A percentile compares a stretch with the other conserved stretches of the same genome.
phyloP scores from a whole-genome alignment of 2,113 vertebrate species.

The Athene cunicularia region DNA sequence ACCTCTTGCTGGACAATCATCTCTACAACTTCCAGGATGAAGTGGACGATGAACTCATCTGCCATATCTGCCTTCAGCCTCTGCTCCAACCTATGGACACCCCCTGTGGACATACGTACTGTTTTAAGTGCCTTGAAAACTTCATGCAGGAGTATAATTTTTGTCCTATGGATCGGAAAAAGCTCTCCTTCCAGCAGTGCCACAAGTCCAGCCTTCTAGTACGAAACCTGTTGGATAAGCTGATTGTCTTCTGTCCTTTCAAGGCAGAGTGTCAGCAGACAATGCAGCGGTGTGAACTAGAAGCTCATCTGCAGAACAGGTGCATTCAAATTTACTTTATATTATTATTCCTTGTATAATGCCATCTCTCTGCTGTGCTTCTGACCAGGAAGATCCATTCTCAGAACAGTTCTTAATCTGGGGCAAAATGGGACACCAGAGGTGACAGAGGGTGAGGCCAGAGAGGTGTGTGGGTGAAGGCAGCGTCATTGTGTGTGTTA shows the following conservation, averaged over 20 bases:
- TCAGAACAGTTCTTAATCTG: not conserved
- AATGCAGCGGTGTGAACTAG: constrained; percentile 91
- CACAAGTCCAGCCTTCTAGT: constrained; percentile 89
- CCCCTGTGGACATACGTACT: constrained; percentile 91
- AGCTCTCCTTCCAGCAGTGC: constrained; percentile 85
- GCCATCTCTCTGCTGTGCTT: not conserved
- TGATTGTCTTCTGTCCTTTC: constrained; percentile 85
- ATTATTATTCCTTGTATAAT: not conserved
- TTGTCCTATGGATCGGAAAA: constrained; percentile 89
- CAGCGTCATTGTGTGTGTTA: not conserved
- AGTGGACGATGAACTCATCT: constrained; percentile 90
- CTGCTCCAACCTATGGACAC: constrained; percentile 91
- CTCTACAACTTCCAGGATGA: constrained; percentile 92
- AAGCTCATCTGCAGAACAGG: constrained; percentile 92
- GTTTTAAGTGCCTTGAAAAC: constrained; percentile 87
- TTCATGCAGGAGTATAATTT: constrained; percentile 91
- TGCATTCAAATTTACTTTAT: not conserved
- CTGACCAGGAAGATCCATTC: not conserved
- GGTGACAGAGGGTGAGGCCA: constrained; percentile 16
- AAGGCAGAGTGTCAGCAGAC: constrained; percentile 79
- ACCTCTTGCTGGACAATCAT: constrained; percentile 84
- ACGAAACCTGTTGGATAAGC: constrained; percentile 89
- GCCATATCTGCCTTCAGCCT: constrained; percentile 92
- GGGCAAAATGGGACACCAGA: not conserved
- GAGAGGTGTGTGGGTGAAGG: constrained; percentile 29